These are phyloP conservation scores for Hirtodrosophila trivittata DNA, from an alignment of 2,888 invertebrate genomes.

Conservation along the genomic window DNA sequence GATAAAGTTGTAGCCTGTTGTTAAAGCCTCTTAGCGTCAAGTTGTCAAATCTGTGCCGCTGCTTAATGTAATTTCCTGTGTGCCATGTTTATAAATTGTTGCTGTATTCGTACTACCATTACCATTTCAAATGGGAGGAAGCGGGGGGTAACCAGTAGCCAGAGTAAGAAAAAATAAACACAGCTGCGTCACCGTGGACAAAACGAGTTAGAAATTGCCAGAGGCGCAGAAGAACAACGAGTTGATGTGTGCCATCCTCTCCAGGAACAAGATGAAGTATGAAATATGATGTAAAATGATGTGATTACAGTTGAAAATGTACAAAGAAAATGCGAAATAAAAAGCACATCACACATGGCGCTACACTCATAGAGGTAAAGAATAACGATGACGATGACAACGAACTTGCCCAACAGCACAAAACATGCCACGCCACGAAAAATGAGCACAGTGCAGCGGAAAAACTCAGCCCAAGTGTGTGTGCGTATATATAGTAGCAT, in stretches of 20 bases:
- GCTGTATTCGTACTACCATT: conserved; percentile 18
- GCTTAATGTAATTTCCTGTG: conserved; percentile 61
- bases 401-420: conserved; percentile 36
- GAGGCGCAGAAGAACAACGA: conserved; percentile 29
- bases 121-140: conserved; percentile 23
- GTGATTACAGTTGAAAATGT: conserved; percentile 72
- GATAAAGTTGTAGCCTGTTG: conserved; percentile 15
- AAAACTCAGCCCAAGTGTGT: conserved; percentile 20
- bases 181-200: conserved; percentile 33
- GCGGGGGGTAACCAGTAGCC: conserved; percentile 1
- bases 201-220: conserved; percentile 50
- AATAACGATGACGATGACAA: conserved; percentile 34
- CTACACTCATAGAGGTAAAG: conserved; percentile 26
- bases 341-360: conserved; percentile 11
- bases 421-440: conserved; percentile 59
- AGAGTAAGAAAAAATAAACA: conserved; percentile 22
- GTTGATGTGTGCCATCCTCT: conserved; percentile 21
- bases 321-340: conserved; percentile 47
- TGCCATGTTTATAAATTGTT: conserved; percentile 36
- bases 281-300: conserved; percentile 73
- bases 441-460: conserved; percentile 43
- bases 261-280: conserved; percentile 61
- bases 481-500: neutral
- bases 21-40: conserved; percentile 31
- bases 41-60: conserved; percentile 37